Base-by-base conservation (phyloP, 2,113 vertebrate species). In the Meleagris gallopavo region DNA sequence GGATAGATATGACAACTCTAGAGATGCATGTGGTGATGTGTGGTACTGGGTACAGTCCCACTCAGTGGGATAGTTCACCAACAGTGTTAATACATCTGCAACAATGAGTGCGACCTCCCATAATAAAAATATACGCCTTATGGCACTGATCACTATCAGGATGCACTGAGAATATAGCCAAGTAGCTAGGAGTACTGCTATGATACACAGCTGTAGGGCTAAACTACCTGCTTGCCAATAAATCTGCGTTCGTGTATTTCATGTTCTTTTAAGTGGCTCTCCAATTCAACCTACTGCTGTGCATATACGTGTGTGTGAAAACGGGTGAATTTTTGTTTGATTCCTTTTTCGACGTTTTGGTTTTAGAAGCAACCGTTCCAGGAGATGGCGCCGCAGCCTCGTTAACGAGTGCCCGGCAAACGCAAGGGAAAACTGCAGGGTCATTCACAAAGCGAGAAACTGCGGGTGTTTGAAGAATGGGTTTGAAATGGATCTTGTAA, bases 301-400 rank as follows among this genome's bases (percentile, higher is more conserved):
- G 5, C 48, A 3, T 29, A 9, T 6, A 17, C 4, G 3, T 8
- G 3, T 46, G 24, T 38, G 17, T 71, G 24, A 80, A 45, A 73
- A 75, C 12, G 11, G 18, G 3, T 22, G 34, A 74, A 18, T 30
- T 50, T 58, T 65, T 29, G 3, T 17, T 58, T 6, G 54, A 77
- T n/a, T 13, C 10, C 0, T 70, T 45, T 66, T 74, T 20, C 1
- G 7, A 1, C 72, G 7, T 52, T 84, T 76, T 9, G 7, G 4
- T n/a, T 71, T 86, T 74, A 66, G 9, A 93, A 85, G 34, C 38
- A 72, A 18, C 17, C 13, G 3, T 71, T 83, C 45, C 98, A 98
- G 98, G 87, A 98, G 98, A 88, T 97, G 98, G 98, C 95, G 75
- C 72, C 64, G 96, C 79, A 96, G 74, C 88, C 80, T 85, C 91